phyloP scores from a whole-genome alignment of 2,888 invertebrate genomes.

The Gerris lacustris region DNA sequence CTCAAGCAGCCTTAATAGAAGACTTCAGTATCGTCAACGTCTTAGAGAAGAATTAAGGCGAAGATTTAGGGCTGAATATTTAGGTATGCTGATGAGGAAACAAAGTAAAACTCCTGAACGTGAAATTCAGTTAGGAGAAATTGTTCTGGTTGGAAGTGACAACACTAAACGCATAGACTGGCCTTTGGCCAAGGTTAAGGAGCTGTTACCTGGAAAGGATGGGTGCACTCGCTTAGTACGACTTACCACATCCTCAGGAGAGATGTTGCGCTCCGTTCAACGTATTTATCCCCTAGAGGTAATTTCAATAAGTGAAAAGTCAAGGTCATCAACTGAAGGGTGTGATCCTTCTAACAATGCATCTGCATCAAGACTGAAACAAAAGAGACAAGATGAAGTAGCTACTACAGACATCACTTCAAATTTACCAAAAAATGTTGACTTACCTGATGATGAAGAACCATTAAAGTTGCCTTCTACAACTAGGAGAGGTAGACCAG shows the following conservation, averaged over 20 bases:
- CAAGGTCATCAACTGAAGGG: not conserved
- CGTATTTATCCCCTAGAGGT: not conserved
- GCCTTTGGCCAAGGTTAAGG: not conserved
- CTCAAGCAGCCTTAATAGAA: not conserved
- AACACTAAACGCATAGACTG: not conserved
- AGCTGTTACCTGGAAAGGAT: not conserved
- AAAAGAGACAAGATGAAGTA: no score
- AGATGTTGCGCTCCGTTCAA: not conserved
- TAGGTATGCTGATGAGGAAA: not conserved
- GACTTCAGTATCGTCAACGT: not conserved
- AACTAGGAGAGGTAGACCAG: not conserved
- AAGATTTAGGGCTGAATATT: constrained; percentile 8
- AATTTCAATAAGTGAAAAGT: not conserved
- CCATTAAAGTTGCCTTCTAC: not conserved
- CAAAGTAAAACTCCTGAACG: not conserved
- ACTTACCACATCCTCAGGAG: not conserved
- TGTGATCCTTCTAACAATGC: not conserved
- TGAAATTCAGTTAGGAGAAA: not conserved
- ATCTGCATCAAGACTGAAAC: not conserved
- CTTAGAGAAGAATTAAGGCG: not conserved
- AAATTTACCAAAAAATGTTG: not conserved
- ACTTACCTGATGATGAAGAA: not conserved
- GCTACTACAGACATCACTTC: no score
- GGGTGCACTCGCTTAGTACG: not conserved
- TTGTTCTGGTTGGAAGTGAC: constrained; percentile 1